A percentile compares a stretch with the other conserved stretches of the same genome.
Evolutionary conservation across 2,888 invertebrate genomes (phyloP).

Genomic region (Cordylochernes scorpioides): DNA sequence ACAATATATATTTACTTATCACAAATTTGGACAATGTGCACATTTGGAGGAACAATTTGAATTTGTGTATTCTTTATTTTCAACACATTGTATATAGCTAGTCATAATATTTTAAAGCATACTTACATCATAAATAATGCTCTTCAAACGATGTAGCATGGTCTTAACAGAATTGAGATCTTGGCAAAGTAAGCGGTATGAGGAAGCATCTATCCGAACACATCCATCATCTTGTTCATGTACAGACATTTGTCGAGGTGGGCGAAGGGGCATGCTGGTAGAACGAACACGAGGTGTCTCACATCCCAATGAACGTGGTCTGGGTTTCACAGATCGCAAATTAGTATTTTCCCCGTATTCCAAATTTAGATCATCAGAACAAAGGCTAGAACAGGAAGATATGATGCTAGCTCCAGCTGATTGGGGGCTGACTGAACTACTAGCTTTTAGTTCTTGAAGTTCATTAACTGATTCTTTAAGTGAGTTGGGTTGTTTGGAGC

Average conservation of each 20-base stretch:
- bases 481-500: conserved; percentile 6
- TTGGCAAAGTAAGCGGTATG: conserved; percentile 12
- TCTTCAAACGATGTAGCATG: conserved; percentile 11
- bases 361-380: conserved; percentile 11
- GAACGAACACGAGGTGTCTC: conserved; percentile 9
- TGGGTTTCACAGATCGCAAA: too few relatives aligned
- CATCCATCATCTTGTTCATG: conserved; percentile 13
- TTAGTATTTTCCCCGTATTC: conserved; percentile 11
- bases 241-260: conserved; percentile 12
- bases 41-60: too few relatives aligned
- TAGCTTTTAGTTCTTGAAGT: conserved; percentile 7
- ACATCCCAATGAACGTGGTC: too few relatives aligned
- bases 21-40: too few relatives aligned
- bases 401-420: conserved; percentile 7
- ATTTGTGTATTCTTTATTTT: too few relatives aligned
- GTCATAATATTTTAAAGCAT: too few relatives aligned
- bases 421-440: conserved; percentile 5
- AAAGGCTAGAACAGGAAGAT: conserved; percentile 12
- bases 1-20: too few relatives aligned
- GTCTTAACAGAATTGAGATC: conserved; percentile 14
- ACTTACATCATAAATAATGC: conserved; percentile 13
- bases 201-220: conserved; percentile 11
- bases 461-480: conserved; percentile 8
- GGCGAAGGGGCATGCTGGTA: conserved; percentile 9
- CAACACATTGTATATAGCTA: too few relatives aligned